phyloP scores from a whole-genome alignment of 2,797 vertebrate species.

The Poecile montanus region DNA sequence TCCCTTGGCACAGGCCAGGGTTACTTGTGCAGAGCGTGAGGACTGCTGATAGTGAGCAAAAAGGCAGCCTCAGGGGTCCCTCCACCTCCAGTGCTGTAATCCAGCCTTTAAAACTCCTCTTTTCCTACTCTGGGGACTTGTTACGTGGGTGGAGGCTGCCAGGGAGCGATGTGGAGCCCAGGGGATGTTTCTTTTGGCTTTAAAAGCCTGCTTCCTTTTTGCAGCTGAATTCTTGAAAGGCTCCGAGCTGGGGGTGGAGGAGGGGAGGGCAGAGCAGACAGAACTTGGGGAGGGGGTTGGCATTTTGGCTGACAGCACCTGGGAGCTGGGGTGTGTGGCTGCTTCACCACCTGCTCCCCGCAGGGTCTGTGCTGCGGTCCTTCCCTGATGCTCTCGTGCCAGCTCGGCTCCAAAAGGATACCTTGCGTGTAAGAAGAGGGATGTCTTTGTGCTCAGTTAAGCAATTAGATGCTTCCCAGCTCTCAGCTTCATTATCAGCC shows the following conservation, averaged over 20 bases:
- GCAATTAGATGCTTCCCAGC: conserved; percentile 15
- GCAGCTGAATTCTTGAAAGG: neutral
- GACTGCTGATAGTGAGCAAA: neutral
- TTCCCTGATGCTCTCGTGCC: neutral
- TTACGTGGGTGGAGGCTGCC: conserved; percentile 6
- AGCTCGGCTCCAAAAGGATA: neutral
- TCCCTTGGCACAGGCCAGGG: rapidly evolving
- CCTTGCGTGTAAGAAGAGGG: neutral
- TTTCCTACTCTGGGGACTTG: neutral
- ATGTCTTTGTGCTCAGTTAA: conserved; percentile 1
- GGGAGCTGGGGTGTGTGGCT: neutral
- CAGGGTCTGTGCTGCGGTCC: neutral
- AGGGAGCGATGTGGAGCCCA: neutral
- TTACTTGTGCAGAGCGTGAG: neutral
- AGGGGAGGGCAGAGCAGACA: neutral
- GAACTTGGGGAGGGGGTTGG: neutral
- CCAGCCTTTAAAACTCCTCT: conserved; percentile 15
- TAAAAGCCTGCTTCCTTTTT: neutral
- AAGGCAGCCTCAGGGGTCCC: neutral
- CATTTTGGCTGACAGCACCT: neutral
- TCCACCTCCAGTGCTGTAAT: conserved; percentile 11
- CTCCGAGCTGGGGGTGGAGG: neutral
- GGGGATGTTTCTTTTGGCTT: neutral
- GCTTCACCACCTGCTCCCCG: rapidly evolving
- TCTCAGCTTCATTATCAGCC: conserved; percentile 32